Conservation (phyloP, 2,113 vertebrate species). For the Emydura subglobosa region DNA sequence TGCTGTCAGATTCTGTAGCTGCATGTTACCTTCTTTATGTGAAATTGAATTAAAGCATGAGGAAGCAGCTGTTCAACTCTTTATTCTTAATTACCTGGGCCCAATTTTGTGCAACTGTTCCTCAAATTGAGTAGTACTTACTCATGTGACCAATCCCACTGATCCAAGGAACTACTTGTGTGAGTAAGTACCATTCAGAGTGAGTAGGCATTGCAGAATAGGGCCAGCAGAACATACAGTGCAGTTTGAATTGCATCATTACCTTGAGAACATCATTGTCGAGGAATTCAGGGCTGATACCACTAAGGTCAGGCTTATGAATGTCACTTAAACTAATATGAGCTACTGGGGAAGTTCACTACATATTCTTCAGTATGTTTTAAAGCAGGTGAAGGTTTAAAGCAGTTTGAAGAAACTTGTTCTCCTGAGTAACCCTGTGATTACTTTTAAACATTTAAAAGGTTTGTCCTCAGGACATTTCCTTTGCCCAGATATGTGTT, state of each 20-base stretch:
- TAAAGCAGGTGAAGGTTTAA: not conserved
- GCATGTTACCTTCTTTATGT: not conserved
- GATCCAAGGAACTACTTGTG: constrained; percentile 2
- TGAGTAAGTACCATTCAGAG: constrained; percentile 1
- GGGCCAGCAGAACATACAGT: not conserved
- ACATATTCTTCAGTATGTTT: not conserved
- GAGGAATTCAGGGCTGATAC: not conserved
- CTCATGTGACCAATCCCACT: not conserved
- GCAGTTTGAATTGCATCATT: not conserved
- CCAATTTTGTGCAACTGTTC: not conserved
- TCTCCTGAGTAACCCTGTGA: no score
- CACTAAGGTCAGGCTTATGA: not conserved
- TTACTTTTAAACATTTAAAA: not conserved
- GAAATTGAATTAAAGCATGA: constrained; percentile 5
- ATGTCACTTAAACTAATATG: not conserved
- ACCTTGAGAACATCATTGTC: not conserved
- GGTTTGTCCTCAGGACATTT: not conserved
- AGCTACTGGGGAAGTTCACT: not conserved
- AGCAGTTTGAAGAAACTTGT: not conserved
- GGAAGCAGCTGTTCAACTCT: fast-evolving
- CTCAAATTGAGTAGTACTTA: not conserved
- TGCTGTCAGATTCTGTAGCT: constrained; percentile 14
- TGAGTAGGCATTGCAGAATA: not conserved
- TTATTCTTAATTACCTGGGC: not conserved
- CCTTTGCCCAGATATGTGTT: not conserved